A percentile compares a stretch with the other conserved stretches of the same genome.
phyloP scores from a whole-genome alignment of 2,888 invertebrate species.

The Papilio gigon region DNA sequence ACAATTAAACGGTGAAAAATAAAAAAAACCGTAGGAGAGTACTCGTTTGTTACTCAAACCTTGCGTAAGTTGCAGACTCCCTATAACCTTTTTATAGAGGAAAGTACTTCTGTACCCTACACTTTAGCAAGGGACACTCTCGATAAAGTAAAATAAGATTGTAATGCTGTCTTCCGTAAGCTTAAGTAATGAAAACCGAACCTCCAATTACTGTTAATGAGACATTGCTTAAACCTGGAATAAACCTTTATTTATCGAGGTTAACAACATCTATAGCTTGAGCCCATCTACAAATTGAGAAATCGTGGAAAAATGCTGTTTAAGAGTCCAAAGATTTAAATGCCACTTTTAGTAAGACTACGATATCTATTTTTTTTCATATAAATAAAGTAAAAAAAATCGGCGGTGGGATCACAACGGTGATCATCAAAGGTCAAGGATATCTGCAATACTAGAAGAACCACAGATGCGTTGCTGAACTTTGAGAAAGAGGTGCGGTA shows the following conservation, averaged over 20 bases:
- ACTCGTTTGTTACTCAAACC: background rate
- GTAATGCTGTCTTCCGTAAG: conserved; percentile 4
- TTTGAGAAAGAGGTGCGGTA: too few relatives aligned
- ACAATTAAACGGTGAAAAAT: background rate
- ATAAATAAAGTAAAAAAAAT: too few relatives aligned
- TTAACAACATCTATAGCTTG: too few relatives aligned
- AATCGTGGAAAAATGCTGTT: background rate
- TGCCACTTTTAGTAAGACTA: background rate
- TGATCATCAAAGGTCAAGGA: too few relatives aligned
- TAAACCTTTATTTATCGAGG: background rate
- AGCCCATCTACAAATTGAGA: background rate
- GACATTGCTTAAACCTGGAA: background rate
- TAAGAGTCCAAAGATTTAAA: background rate
- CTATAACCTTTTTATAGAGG: background rate
- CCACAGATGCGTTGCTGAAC: too few relatives aligned
- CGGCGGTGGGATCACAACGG: too few relatives aligned
- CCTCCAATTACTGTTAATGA: conserved; percentile 21
- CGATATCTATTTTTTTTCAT: background rate
- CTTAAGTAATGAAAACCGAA: conserved; percentile 26
- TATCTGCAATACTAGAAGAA: too few relatives aligned
- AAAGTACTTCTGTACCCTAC: background rate
- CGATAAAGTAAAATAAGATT: conserved; percentile 37
- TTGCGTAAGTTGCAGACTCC: background rate
- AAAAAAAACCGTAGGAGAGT: background rate
- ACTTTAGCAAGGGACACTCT: background rate